These are phyloP conservation scores for Erebia ligea DNA, from an alignment of 2,888 invertebrate species.

Conservation along the genomic window DNA sequence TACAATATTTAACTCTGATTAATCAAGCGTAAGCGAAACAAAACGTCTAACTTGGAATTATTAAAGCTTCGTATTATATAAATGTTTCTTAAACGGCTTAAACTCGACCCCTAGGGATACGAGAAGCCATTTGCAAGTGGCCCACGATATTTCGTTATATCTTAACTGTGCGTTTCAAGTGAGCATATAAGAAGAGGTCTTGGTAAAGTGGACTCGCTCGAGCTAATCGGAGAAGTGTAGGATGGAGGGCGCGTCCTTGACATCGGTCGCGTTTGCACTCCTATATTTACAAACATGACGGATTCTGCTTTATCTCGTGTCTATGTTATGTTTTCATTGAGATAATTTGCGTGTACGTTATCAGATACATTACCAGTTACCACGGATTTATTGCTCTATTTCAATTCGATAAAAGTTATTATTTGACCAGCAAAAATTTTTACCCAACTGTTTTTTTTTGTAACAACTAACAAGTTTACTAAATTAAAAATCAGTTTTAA, in stretches of 20 bases:
- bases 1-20: constrained; percentile 12
- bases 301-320: constrained; percentile 28
- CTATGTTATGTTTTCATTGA: constrained; percentile 27
- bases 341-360: constrained; percentile 22
- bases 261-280: constrained; percentile 58
- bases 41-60: constrained; percentile 54
- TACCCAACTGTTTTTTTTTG: background rate
- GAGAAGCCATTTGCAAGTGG: constrained; percentile 40
- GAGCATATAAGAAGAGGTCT: constrained; percentile 48
- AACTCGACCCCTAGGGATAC: constrained; percentile 44
- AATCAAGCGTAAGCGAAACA: constrained; percentile 47
- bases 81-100: constrained; percentile 49
- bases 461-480: background rate
- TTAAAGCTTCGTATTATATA: constrained; percentile 50
- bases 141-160: constrained; percentile 43
- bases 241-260: constrained; percentile 67
- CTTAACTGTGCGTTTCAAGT: constrained; percentile 40
- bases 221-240: constrained; percentile 45
- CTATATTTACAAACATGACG: constrained; percentile 51
- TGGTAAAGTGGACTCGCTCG: constrained; percentile 46
- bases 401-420: constrained; percentile 3
- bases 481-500: background rate
- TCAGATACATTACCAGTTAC: constrained; percentile 12
- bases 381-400: constrained; percentile 12
- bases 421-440: background rate